Base-by-base conservation (phyloP, 2,888 invertebrate species). In the Yponomeuta sedellus region DNA sequence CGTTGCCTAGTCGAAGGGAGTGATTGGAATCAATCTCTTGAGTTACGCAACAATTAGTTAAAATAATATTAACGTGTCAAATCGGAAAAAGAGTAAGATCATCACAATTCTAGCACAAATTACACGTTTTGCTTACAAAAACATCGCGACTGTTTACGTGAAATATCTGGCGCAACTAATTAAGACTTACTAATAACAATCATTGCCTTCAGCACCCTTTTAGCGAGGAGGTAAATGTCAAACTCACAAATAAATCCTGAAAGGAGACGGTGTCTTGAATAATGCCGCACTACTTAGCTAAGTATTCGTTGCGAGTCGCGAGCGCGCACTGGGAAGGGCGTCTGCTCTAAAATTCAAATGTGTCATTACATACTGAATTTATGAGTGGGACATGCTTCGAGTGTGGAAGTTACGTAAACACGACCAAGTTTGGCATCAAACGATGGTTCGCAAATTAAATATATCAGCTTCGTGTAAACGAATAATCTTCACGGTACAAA, bases 281-380 rank as follows among this genome's bases (percentile, higher is more conserved):
- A 59, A 59, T 59, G 59, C 25, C 25, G 59, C 25, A 11, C 44
- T 52, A 52, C 59, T 59, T 59, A 11, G 59, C 22, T 20, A 59
- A 59, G 59, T 59, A 59, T 59, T 59, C 20, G 59, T 22, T 25
- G 20, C 22, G 10, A 59, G 59, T 22, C 8, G 22, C 20, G 25
- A 59, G 59, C 25, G 44, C 44, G 16, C 44, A 52, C 44, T 1
- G 44, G 44, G 44, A 52, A 16, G 44, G 44, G 44, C 16, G 44
- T 52, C 44, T 52, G 44, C 25, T 61, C 28, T 34, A 61, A 61
- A 28, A 61, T 61, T 61, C 61, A 61, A 61, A 61, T 25, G 34
- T 28, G 61, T 61, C 28, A 61, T 61, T 61, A 28, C 34, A 61
- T 28, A 61, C 61, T 28, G 61, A 61, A 61, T 61, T 61, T 61